These are phyloP conservation scores for Brachionus paranguensis DNA, from an alignment of 1,140 invertebrate genomes.

Conservation along the genomic window DNA sequence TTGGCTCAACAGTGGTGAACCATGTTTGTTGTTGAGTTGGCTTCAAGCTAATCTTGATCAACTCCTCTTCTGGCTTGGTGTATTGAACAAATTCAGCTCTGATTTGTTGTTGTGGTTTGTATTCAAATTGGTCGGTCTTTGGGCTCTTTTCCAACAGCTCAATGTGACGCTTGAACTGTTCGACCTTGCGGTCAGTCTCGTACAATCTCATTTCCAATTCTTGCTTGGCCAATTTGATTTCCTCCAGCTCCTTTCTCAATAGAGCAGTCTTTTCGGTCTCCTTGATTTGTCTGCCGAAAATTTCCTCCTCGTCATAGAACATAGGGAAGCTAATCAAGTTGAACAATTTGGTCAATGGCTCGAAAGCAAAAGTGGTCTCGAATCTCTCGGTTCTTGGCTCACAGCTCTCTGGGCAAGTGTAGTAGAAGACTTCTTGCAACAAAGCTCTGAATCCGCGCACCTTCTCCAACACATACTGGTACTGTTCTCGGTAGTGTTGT, in stretches of 20 bases:
- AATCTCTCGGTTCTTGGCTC: neutral
- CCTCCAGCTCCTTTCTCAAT: constrained; percentile 19
- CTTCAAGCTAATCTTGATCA: constrained; percentile 22
- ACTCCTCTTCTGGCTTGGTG: constrained; percentile 1
- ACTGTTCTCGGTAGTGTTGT: neutral
- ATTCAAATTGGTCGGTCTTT: neutral
- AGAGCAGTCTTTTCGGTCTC: neutral
- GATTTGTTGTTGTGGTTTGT: neutral
- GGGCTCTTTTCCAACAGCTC: neutral
- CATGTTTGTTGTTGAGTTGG: constrained; percentile 19
- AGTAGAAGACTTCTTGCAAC: constrained; percentile 10
- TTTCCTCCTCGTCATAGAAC: constrained; percentile 20
- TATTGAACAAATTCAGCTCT: constrained; percentile 24
- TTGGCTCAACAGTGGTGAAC: constrained; percentile 24
- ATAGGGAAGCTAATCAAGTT: constrained; percentile 9
- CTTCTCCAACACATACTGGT: neutral
- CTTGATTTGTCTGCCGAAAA: neutral
- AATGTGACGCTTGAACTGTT: constrained; percentile 20
- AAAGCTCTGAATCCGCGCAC: neutral
- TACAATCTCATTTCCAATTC: constrained; percentile 24
- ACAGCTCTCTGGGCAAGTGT: neutral
- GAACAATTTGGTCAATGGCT: constrained; percentile 1
- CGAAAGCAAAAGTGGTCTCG: neutral
- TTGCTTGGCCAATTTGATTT: constrained; percentile 1
- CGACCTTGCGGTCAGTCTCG: constrained; percentile 12